phyloP scores from a whole-genome alignment of 2,797 vertebrate genomes.

The Lacerta bilineata region DNA sequence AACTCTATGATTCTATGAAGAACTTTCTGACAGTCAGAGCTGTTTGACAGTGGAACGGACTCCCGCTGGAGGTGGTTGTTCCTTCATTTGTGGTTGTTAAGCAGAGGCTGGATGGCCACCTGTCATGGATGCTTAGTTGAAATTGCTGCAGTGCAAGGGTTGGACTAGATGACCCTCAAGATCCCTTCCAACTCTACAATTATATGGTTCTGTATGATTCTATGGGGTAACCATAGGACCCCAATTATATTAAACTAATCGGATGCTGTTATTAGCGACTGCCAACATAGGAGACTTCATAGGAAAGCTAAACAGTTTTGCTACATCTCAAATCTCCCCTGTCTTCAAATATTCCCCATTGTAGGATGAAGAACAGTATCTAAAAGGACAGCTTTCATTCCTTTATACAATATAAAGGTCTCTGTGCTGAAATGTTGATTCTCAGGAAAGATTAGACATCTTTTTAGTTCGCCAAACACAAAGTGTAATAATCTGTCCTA shows the following conservation, averaged over 20 bases:
- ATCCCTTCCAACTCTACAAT: too few species aligned
- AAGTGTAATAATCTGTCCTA: conserved; percentile 32
- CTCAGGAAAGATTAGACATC: conserved; percentile 14
- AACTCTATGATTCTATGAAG: too few species aligned
- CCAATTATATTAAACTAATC: not conserved
- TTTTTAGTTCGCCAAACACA: conserved; percentile 23
- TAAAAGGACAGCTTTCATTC: not conserved
- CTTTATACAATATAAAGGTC: conserved; percentile 4
- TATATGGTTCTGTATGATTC: too few species aligned
- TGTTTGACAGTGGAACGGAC: too few species aligned
- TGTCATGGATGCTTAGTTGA: too few species aligned
- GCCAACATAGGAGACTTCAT: not conserved
- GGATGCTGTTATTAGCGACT: not conserved
- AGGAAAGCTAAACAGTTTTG: not conserved
- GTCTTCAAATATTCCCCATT: not conserved
- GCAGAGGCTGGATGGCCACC: too few species aligned
- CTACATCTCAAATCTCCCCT: not conserved
- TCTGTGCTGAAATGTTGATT: not conserved
- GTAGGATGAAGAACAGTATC: conserved; percentile 21
- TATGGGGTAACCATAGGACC: not conserved
- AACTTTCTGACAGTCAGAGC: too few species aligned
- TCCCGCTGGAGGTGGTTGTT: too few species aligned
- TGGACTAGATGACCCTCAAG: too few species aligned
- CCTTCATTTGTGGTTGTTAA: too few species aligned
- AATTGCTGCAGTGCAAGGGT: too few species aligned